Evolutionary conservation across 2,113 vertebrate species (phyloP), one percentile per base, ranked within the genome.

Genomic region (Tachuris rubrigastra): DNA sequence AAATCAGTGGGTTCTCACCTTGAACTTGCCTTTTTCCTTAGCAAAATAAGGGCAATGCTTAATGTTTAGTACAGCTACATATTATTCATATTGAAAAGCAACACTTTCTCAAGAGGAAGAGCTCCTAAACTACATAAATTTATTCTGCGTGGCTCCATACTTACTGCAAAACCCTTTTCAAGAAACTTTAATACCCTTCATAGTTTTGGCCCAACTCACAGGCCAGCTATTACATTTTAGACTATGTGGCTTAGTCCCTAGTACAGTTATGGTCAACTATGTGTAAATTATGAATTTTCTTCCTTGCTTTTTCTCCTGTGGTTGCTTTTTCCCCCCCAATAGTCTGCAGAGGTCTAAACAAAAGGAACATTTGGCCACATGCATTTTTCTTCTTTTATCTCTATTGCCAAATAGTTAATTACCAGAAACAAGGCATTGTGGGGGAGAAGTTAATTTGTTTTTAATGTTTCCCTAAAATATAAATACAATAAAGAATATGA

Each of bases 341-440:
- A 21, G 8, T 68, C 37, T 58, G 10, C 27, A 62, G 60, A 66
- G 14, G 12, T 55, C 59, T 7, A 87, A 95, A 55, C 6, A 81
- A 81, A n/a, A 84, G 31, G 8, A 87, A 39, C 4, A 50, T 58
- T 69, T 2, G 5, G 4, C 6, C 22, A 24, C 3, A 2, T 17
- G 2, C 23, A 21, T 65, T 71, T 75, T 81, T 8, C 35, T 71
- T 50, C 2, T n/a, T 89, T 67, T 52, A 41, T 31, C 22, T 87
- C 30, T 10, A 12, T 24, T 41, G 12, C 18, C n/a, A 75, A 63
- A 67, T 15, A 83, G 55, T 50, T n/a, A 1, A 16, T 47, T 41
- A 55, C 28, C 20, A 33, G 5, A 12, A 14, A 33, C 12, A 23
- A 1, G 0, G 3, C 4, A 2, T 0, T 5, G 6, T 25, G 17